Percentiles rank a stretch among this genome's conserved stretches.
phyloP scores from a whole-genome alignment of 2,888 invertebrate genomes.

The Drosophila greeni region DNA sequence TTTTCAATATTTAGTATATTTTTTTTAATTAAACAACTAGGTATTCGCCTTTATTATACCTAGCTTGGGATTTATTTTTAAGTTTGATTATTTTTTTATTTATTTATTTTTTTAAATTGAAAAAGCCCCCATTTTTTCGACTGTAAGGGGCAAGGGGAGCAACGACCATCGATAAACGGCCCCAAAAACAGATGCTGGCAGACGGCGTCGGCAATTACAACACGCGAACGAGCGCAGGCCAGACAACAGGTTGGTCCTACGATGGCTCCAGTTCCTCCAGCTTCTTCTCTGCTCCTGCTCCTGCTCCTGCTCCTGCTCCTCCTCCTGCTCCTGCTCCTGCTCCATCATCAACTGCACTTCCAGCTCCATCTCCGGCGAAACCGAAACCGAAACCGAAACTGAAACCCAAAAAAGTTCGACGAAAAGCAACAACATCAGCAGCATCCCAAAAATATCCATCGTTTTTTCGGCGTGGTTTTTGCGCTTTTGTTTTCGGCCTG shows the following conservation, averaged over 20 bases:
- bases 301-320: constrained; percentile 22
- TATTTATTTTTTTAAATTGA: too few relatives aligned
- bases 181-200: constrained; percentile 64
- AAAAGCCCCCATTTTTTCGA: background rate
- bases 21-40: too few relatives aligned
- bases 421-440: constrained; percentile 34
- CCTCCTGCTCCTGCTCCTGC: constrained; percentile 9
- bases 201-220: constrained; percentile 67
- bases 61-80: background rate
- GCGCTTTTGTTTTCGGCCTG: constrained; percentile 46
- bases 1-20: too few relatives aligned
- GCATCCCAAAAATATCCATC: constrained; percentile 42
- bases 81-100: too few relatives aligned
- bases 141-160: constrained; percentile 19
- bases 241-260: constrained; percentile 58
- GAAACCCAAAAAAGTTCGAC: constrained; percentile 34
- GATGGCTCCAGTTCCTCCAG: constrained; percentile 28
- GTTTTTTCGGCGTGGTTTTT: constrained; percentile 50
- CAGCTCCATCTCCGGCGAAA: constrained; percentile 12
- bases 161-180: constrained; percentile 62
- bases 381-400: constrained; percentile 45
- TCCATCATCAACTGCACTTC: constrained; percentile 8
- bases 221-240: constrained; percentile 63
- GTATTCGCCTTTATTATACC: too few relatives aligned
- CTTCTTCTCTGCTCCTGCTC: constrained; percentile 1